Percentiles rank a stretch among this genome's conserved stretches.
phyloP scores from a whole-genome alignment of 1,140 invertebrate genomes.

The Papilio machaon region DNA sequence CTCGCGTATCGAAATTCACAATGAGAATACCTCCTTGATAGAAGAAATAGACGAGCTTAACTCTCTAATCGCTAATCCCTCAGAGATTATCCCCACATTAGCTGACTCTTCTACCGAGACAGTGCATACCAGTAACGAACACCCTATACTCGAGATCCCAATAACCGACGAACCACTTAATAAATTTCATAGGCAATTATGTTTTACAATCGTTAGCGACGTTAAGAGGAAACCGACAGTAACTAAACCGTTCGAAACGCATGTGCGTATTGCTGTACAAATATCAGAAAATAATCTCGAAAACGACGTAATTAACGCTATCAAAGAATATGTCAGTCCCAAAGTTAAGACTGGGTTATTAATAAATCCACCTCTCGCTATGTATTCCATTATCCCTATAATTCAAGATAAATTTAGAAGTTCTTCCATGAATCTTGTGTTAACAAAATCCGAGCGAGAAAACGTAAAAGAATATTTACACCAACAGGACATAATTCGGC shows the following conservation, averaged over 20 bases:
- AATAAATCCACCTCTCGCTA: constrained; percentile 33
- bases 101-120: constrained; percentile 34
- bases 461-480: no score
- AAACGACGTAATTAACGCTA: constrained; percentile 24
- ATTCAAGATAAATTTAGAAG: no score
- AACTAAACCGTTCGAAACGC: constrained; percentile 37
- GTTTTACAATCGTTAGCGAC: constrained; percentile 37
- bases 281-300: constrained; percentile 32
- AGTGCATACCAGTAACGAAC: constrained; percentile 32
- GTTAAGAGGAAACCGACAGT: constrained; percentile 28
- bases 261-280: constrained; percentile 22
- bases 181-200: constrained; percentile 40
- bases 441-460: no score
- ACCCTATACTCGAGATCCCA: constrained; percentile 34
- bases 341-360: constrained; percentile 36
- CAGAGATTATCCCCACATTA: background rate
- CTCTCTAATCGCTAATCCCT: constrained; percentile 28
- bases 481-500: no score
- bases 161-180: constrained; percentile 41
- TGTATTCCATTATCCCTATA: constrained; percentile 35
- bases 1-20: constrained; percentile 7
- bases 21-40: background rate
- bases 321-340: constrained; percentile 27
- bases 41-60: constrained; percentile 38
- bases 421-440: no score